A percentile compares a stretch with the other conserved stretches of the same genome.
Evolutionary conservation across 2,113 vertebrate genomes (phyloP).

Genomic region (Corythaixoides concolor): DNA sequence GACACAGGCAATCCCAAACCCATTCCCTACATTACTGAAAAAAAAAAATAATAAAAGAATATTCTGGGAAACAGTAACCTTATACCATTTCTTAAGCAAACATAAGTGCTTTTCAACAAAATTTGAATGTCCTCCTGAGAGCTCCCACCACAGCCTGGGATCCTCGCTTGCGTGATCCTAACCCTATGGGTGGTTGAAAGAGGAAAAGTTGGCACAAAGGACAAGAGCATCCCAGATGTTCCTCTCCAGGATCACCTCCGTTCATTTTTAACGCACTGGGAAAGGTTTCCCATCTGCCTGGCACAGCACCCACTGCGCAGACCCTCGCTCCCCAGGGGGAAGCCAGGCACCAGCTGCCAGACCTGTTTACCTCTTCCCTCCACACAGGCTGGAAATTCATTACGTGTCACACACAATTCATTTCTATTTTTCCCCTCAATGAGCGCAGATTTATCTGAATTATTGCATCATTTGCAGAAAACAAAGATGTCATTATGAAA

Average conservation of each 20-base stretch:
- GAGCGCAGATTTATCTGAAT: not conserved
- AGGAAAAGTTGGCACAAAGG: not conserved
- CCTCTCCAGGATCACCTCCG: not conserved
- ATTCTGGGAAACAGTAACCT: not conserved
- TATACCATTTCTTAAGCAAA: not conserved
- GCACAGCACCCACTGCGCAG: not conserved
- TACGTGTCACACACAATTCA: not conserved
- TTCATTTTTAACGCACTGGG: fast-evolving
- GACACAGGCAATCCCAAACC: not conserved
- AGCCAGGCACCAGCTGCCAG: not conserved
- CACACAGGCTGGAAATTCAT: not conserved
- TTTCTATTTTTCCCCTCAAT: not conserved
- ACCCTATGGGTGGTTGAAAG: not conserved
- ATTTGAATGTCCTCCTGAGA: no score
- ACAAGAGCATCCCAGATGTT: not conserved
- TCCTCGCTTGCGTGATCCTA: no score
- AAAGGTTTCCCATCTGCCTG: not conserved
- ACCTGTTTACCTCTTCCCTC: not conserved
- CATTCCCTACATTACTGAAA: not conserved
- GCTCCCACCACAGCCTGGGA: not conserved
- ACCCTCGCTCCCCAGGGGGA: not conserved
- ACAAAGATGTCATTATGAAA: constrained; percentile 9
- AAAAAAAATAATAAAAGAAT: no score
- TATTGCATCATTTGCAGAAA: not conserved
- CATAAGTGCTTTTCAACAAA: not conserved